phyloP scores from a whole-genome alignment of 2,113 vertebrate species.

The Mus pahari region DNA sequence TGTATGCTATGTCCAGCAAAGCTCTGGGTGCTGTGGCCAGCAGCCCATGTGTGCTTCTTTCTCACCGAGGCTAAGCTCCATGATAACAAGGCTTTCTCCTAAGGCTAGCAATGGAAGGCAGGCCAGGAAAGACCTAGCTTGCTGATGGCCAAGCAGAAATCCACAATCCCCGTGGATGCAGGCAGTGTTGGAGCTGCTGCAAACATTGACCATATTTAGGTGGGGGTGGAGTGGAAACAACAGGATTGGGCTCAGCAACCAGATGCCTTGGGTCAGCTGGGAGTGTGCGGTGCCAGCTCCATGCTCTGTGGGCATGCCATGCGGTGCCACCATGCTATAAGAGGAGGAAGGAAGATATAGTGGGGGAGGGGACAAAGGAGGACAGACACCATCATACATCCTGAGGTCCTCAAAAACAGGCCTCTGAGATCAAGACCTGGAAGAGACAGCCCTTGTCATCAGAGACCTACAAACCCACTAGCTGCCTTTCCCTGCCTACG shows the following conservation, averaged over 20 bases:
- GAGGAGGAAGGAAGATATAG: not conserved
- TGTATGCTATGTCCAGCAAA: not conserved
- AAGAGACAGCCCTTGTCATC: rapidly evolving
- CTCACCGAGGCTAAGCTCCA: conserved; percentile 68
- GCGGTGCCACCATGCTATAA: not conserved
- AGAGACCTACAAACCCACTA: conserved; percentile 24
- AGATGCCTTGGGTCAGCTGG: not conserved
- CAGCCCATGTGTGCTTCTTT: conserved; percentile 60
- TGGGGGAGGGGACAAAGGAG: not conserved
- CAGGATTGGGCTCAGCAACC: not conserved
- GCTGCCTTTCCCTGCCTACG: not conserved
- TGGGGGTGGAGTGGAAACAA: not conserved
- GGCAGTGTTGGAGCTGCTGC: not conserved
- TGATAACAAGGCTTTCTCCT: conserved; percentile 47
- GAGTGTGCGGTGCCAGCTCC: not conserved
- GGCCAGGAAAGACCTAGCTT: conserved; percentile 50
- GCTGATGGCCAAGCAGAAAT: conserved; percentile 39
- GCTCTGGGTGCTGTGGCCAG: not conserved
- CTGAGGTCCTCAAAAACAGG: not conserved
- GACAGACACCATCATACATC: not conserved
- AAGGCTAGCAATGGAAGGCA: conserved; percentile 53
- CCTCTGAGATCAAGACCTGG: not conserved
- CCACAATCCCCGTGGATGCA: not conserved
- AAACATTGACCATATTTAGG: conserved; percentile 76
- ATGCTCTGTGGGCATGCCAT: not conserved